Evolutionary conservation across 2,113 vertebrate genomes (phyloP).

Genomic region (Sterna hirundo): DNA sequence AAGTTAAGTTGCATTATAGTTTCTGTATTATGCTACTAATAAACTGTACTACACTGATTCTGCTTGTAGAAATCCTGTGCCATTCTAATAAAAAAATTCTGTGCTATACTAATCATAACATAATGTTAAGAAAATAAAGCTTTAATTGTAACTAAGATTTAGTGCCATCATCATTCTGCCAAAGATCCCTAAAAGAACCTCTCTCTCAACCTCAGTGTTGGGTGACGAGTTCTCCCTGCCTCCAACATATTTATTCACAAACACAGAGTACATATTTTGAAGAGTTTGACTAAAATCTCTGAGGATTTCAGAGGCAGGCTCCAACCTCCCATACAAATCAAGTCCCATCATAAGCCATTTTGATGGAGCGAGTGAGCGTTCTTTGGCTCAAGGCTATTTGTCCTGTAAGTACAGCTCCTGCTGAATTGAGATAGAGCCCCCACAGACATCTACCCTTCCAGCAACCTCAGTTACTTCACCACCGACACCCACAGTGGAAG

Average conservation of each 20-base stretch:
- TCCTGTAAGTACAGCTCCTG: neutral
- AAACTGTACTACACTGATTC: neutral
- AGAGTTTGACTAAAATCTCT: neutral
- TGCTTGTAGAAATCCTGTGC: neutral
- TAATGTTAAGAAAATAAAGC: neutral
- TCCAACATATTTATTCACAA: neutral
- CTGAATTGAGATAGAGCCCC: neutral
- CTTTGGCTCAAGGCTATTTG: neutral
- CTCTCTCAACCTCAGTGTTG: neutral
- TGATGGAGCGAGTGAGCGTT: accelerated
- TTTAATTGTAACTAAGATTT: neutral
- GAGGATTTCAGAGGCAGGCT: neutral
- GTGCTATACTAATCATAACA: neutral
- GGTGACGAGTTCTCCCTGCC: neutral
- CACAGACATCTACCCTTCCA: neutral
- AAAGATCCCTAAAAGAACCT: neutral
- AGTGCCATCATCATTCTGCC: neutral
- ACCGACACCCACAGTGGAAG: neutral
- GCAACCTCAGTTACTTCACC: neutral
- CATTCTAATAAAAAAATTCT: neutral
- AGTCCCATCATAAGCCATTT: neutral
- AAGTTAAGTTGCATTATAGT: neutral
- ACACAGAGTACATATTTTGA: neutral
- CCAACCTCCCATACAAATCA: neutral
- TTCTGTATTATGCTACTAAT: neutral